These are phyloP conservation scores for Petrocephalus sullivani DNA, from an alignment of 2,797 vertebrate genomes.

Conservation along the genomic window DNA sequence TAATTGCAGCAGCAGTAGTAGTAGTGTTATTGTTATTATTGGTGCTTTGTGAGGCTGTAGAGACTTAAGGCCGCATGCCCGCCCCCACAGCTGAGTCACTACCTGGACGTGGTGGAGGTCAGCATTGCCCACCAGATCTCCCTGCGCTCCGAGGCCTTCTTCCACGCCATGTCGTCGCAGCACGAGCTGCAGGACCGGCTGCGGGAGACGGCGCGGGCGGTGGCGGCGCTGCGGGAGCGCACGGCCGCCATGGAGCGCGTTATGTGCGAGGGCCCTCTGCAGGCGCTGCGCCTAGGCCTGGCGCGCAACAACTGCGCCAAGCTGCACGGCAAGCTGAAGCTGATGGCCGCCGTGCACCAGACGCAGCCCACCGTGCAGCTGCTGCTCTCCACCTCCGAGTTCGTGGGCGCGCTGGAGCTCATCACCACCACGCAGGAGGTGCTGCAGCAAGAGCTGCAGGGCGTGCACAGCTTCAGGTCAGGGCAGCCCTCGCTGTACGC, in stretches of 20 bases:
- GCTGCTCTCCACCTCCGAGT: slow-evolving; percentile 90
- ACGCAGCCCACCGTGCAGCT: slow-evolving; percentile 97
- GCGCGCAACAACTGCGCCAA: slow-evolving; percentile 84
- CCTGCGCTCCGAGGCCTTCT: slow-evolving; percentile 94
- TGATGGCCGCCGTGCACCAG: slow-evolving; percentile 97
- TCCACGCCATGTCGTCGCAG: slow-evolving; percentile 98
- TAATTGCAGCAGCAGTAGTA: not conserved
- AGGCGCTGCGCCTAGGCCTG: slow-evolving; percentile 73
- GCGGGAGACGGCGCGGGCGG: slow-evolving; percentile 82
- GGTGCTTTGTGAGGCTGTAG: not conserved
- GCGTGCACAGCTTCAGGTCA: slow-evolving; percentile 88
- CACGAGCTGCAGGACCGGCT: slow-evolving; percentile 95
- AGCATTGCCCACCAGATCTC: slow-evolving; percentile 98
- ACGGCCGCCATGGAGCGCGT: slow-evolving; percentile 82
- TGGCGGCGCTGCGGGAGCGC: slow-evolving; percentile 80
- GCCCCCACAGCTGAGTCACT: slow-evolving; percentile 81
- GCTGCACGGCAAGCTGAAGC: slow-evolving; percentile 87
- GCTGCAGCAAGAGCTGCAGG: slow-evolving; percentile 95
- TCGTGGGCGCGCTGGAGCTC: slow-evolving; percentile 92
- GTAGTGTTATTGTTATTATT: not conserved
- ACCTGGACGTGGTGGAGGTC: slow-evolving; percentile 96
- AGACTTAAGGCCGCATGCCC: not conserved
- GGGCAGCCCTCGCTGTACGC: not conserved
- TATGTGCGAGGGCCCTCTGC: slow-evolving; percentile 86
- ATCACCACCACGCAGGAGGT: slow-evolving; percentile 97